A percentile compares a stretch with the other conserved stretches of the same genome.
These are phyloP conservation scores for Xanthorhoe designata DNA, from an alignment of 2,888 invertebrate species.

Conservation along the genomic window DNA sequence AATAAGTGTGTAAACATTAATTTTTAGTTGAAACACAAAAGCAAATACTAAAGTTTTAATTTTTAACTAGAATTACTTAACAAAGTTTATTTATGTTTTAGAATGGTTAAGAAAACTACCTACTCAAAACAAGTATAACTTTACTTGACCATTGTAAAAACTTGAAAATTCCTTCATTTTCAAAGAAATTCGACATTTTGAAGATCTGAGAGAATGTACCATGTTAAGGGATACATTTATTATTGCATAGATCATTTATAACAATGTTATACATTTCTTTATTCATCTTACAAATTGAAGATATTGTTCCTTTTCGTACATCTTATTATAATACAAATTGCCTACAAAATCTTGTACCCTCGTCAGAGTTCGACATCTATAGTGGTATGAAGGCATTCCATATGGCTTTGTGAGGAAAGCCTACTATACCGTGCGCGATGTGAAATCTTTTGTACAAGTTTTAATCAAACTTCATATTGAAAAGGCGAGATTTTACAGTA, in stretches of 20 bases:
- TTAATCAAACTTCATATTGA: conserved; percentile 10
- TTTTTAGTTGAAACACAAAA: no score
- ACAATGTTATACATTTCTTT: neutral
- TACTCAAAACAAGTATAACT: no score
- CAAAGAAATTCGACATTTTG: no score
- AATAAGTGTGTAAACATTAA: no score
- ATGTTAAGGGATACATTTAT: neutral
- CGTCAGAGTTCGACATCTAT: conserved; percentile 24
- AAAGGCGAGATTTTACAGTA: neutral
- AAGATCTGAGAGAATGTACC: neutral
- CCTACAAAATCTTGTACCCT: conserved; percentile 22
- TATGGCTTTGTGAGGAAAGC: conserved; percentile 20
- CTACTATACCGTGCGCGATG: neutral
- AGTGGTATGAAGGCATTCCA: conserved; percentile 26
- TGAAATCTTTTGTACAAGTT: conserved; percentile 9
- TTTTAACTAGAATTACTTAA: no score
- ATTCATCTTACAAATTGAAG: conserved; percentile 10
- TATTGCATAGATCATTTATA: neutral
- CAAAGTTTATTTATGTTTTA: no score
- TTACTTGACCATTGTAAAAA: no score
- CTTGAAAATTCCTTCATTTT: no score
- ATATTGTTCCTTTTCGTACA: conserved; percentile 6
- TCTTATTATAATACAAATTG: conserved; percentile 16
- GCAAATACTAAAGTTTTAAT: no score
- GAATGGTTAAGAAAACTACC: no score